These are phyloP conservation scores for Smittia aterrima DNA, from an alignment of 2,888 invertebrate genomes.

Conservation along the genomic window DNA sequence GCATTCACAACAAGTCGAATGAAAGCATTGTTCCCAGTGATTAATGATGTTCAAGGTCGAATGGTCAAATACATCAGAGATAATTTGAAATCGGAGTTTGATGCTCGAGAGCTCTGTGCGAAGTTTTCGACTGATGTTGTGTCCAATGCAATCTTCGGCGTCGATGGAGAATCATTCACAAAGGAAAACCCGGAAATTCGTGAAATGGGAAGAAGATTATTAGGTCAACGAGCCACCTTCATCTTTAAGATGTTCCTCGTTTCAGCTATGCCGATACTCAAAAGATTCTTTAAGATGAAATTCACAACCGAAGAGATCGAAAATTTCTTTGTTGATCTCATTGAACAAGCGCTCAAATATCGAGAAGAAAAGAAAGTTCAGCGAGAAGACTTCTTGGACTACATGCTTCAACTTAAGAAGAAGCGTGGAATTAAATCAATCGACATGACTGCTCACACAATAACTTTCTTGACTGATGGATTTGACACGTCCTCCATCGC, in stretches of 20 bases:
- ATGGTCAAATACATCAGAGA: slow-evolving; percentile 33
- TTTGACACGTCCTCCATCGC: slow-evolving; percentile 47
- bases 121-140: slow-evolving; percentile 44
- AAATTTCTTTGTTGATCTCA: slow-evolving; percentile 44
- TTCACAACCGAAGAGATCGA: slow-evolving; percentile 42
- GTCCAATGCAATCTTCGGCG: slow-evolving; percentile 49
- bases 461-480: slow-evolving; percentile 46
- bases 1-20: slow-evolving; percentile 45
- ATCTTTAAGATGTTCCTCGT: not conserved
- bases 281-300: slow-evolving; percentile 42
- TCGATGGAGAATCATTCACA: slow-evolving; percentile 47
- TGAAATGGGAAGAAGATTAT: slow-evolving; percentile 43
- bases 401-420: slow-evolving; percentile 44
- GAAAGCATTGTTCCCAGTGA: slow-evolving; percentile 43
- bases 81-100: not conserved
- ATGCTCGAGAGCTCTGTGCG: not conserved
- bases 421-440: slow-evolving; percentile 45
- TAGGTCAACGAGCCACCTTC: slow-evolving; percentile 38
- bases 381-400: slow-evolving; percentile 45
- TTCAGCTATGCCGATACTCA: slow-evolving; percentile 43
- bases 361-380: slow-evolving; percentile 42
- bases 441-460: slow-evolving; percentile 46
- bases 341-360: slow-evolving; percentile 44
- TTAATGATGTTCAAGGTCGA: not conserved
- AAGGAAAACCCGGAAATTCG: slow-evolving; percentile 43